These are phyloP conservation scores for Cheilosia impressa DNA, from an alignment of 2,888 invertebrate genomes.

Conservation along the genomic window DNA sequence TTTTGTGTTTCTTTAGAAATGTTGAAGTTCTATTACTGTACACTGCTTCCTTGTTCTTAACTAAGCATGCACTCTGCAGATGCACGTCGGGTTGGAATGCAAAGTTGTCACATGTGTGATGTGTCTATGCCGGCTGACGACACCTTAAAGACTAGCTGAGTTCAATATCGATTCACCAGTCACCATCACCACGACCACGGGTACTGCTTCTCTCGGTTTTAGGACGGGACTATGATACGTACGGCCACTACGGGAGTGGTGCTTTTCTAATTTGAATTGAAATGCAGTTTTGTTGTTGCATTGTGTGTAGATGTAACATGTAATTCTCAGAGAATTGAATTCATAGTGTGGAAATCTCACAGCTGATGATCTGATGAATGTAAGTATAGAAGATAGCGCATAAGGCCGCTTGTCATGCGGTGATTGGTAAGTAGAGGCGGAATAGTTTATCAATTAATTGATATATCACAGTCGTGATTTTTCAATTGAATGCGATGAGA, in stretches of 20 bases:
- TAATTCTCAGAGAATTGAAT: constrained; percentile 41
- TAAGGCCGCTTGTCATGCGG: neutral
- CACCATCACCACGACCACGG: no score
- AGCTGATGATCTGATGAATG: constrained; percentile 40
- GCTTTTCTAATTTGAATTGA: constrained; percentile 36
- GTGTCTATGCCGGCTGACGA: constrained; percentile 29
- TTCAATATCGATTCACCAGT: constrained; percentile 47
- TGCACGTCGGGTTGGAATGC: constrained; percentile 25
- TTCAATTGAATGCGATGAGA: no score
- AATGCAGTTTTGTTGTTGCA: constrained; percentile 23
- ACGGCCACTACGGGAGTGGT: constrained; percentile 10
- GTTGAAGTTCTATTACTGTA: constrained; percentile 25
- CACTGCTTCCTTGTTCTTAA: constrained; percentile 26
- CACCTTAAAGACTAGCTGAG: constrained; percentile 56
- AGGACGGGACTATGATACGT: neutral
- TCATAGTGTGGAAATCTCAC: constrained; percentile 17
- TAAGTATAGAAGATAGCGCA: constrained; percentile 4
- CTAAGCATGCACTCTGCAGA: constrained; percentile 13
- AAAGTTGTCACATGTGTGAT: constrained; percentile 21
- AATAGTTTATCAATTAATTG: no score
- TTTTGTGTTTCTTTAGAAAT: constrained; percentile 10
- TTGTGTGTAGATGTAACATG: neutral
- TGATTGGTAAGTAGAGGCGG: neutral
- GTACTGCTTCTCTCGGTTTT: neutral
- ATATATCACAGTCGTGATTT: no score